Conservation (phyloP, 2,888 invertebrate genomes). For the Elysia crispata region DNA sequence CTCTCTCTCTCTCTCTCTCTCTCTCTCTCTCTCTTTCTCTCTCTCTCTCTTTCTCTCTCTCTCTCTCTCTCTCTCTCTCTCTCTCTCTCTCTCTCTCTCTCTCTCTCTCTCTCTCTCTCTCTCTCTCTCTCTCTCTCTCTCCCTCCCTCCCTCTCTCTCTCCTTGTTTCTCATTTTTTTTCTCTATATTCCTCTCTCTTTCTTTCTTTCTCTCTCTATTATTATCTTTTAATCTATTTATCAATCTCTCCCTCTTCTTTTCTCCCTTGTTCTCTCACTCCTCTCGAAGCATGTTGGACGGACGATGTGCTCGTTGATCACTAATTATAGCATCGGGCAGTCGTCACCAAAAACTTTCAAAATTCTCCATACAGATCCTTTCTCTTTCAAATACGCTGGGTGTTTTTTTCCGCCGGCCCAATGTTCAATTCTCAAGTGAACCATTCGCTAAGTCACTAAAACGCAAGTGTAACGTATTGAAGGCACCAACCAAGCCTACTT, state of each 20-base stretch:
- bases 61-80: neutral
- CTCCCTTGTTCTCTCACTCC: conserved; percentile 25
- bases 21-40: conserved; percentile 15
- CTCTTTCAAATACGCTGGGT: no score
- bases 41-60: conserved; percentile 19
- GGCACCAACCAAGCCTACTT: no score
- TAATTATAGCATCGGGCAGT: no score
- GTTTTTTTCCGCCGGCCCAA: no score
- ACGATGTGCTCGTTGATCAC: no score
- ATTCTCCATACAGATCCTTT: no score
- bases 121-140: neutral
- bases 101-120: conserved; percentile 5
- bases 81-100: conserved; percentile 23
- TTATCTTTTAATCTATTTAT: neutral
- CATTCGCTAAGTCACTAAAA: no score
- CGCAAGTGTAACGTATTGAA: no score
- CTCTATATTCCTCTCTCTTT: neutral
- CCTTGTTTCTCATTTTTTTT: conserved; percentile 12
- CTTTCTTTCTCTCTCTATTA: conserved; percentile 20
- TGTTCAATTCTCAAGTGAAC: no score
- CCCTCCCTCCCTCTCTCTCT: conserved; percentile 26
- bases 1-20: neutral
- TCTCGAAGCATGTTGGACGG: no score
- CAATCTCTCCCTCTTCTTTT: neutral
- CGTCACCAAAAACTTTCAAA: no score